phyloP scores from a whole-genome alignment of 2,113 vertebrate species.

The Sorex fumeus region DNA sequence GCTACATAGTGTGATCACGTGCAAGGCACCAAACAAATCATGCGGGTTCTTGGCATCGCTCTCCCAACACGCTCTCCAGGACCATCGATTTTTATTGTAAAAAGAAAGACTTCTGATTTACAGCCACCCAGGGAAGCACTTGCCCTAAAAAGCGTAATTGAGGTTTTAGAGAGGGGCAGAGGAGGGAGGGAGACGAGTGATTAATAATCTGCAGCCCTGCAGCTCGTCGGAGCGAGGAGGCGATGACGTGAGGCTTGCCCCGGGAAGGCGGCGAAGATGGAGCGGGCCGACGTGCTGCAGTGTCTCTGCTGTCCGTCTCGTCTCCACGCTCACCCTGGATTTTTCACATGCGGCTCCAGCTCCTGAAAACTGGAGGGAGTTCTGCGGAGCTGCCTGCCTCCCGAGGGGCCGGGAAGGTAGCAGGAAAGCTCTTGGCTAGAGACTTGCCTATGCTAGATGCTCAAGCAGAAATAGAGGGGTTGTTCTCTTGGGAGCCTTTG shows the following conservation, averaged over 20 bases:
- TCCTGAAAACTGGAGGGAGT: neutral
- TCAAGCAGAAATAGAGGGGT: neutral
- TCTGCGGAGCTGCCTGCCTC: neutral
- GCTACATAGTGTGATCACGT: neutral
- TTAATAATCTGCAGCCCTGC: neutral
- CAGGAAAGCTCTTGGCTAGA: neutral
- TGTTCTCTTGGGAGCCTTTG: neutral
- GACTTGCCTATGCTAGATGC: neutral
- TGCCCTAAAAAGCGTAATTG: neutral
- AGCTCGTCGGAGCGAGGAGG: neutral
- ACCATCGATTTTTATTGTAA: slow-evolving; percentile 24
- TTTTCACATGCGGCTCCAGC: slow-evolving; percentile 1
- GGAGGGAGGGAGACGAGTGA: too few species aligned
- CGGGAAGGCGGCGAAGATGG: neutral
- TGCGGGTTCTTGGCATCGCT: slow-evolving; percentile 14
- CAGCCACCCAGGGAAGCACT: neutral
- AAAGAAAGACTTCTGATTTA: slow-evolving; percentile 51
- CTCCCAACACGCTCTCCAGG: slow-evolving; percentile 14
- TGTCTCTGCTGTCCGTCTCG: too few species aligned
- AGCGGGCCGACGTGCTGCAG: too few species aligned
- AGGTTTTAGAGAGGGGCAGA: slow-evolving; percentile 15
- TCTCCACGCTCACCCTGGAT: neutral
- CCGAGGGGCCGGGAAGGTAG: neutral
- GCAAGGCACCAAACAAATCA: slow-evolving; percentile 25
- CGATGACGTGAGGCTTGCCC: too few species aligned